phyloP scores from a whole-genome alignment of 2,888 invertebrate species.

The Dryomyza anilis region DNA sequence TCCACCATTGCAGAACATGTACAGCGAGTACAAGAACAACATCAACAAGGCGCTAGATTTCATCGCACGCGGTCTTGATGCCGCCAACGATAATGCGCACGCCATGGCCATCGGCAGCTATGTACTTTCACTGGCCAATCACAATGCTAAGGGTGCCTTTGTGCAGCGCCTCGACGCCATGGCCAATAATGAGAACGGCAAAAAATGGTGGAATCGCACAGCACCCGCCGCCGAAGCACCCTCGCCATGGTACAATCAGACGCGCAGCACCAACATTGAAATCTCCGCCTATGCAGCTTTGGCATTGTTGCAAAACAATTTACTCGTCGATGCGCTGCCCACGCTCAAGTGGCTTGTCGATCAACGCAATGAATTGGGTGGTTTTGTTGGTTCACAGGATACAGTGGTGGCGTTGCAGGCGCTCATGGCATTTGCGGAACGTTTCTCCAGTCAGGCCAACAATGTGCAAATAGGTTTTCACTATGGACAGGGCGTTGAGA shows the following conservation, averaged over 20 bases:
- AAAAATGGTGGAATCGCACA: conserved; percentile 84
- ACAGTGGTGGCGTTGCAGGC: conserved; percentile 77
- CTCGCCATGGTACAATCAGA: conserved; percentile 71
- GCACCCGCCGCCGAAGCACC: conserved; percentile 64
- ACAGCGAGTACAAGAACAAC: conserved; percentile 65
- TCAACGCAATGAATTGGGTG: conserved; percentile 71
- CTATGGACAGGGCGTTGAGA: conserved; percentile 61
- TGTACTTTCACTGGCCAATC: conserved; percentile 77
- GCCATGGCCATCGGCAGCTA: conserved; percentile 79
- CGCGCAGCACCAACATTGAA: conserved; percentile 75
- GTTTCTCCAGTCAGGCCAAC: conserved; percentile 63
- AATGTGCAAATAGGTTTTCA: conserved; percentile 66
- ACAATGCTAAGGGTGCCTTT: conserved; percentile 72
- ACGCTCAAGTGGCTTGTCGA: conserved; percentile 76
- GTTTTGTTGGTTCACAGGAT: conserved; percentile 79
- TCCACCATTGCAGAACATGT: conserved; percentile 47
- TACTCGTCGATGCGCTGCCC: conserved; percentile 61
- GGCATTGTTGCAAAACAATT: conserved; percentile 67
- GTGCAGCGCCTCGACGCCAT: conserved; percentile 67
- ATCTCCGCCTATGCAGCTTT: conserved; percentile 89
- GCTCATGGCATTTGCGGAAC: conserved; percentile 64
- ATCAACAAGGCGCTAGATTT: conserved; percentile 81
- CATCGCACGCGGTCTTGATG: conserved; percentile 71
- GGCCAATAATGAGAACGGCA: conserved; percentile 66
- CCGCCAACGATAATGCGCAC: conserved; percentile 69